Evolutionary conservation across 2,888 invertebrate species (phyloP), one percentile per base, ranked within the genome.

Genomic region (Spilarctia lutea): DNA sequence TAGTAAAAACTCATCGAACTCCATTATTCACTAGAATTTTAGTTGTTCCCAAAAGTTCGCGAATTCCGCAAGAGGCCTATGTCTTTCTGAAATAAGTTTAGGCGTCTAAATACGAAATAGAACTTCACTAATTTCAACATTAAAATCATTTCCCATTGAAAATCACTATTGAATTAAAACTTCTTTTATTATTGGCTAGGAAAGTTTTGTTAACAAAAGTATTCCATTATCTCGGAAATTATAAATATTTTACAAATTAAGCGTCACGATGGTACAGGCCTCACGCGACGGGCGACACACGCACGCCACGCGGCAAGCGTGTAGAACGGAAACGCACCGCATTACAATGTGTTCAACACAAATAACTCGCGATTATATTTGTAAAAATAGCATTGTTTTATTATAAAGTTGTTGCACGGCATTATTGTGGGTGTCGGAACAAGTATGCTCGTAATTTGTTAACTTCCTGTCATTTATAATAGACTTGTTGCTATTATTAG

Each of bases 321-420:
- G 48, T 48, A 3, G 6, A 48, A 30, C 65, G 65, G 65, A 48
- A 71, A 65, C 65, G 33, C 1, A 30, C 65, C 45, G 48, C 60
- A 65, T 65, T 48, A 35, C 72, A 13, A 20, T 33, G 33, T 33
- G 30, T 35, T 18, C 18, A 0, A 71, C 48, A 33, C 4, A 66
- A 39, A 66, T 52, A 72, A 27, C 48, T 30, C 35, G 48, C 30
- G 35, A 45, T 65, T 66, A 66, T 13, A 52, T 48, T 52, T 48
- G 33, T 66, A 66, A 27, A 66, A 39, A 71, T 71, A 65, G 65
- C 52, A 18, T 71, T 52, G 33, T 65, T 65, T 65, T 27, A 52
- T 39, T 71, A 48, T 18, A 11, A 65, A 65, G 27, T 71, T 65
- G 60, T 60, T 60, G 3, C 8, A 20, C 30, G 27, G 1, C 3